phyloP scores from a whole-genome alignment of 2,797 vertebrate species.

The Sibirionetta formosa region DNA sequence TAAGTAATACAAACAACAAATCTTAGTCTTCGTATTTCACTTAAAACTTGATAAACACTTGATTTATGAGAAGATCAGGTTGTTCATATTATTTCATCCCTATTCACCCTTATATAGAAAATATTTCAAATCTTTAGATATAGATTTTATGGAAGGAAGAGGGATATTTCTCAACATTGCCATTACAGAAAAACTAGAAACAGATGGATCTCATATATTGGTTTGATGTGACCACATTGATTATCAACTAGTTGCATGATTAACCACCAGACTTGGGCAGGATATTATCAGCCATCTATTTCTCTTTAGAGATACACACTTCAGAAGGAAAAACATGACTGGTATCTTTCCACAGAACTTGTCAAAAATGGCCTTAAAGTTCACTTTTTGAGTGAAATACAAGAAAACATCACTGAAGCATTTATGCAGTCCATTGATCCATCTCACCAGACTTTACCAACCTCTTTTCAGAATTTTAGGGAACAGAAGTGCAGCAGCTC shows the following conservation, averaged over 20 bases:
- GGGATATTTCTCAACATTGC: background rate
- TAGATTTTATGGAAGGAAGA: background rate
- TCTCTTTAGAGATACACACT: background rate
- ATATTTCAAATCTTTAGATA: background rate
- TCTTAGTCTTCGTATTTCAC: background rate
- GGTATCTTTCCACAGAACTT: background rate
- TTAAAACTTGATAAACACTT: background rate
- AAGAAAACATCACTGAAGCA: background rate
- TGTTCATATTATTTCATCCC: background rate
- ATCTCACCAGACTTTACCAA: background rate
- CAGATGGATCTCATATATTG: background rate
- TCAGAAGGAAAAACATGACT: background rate
- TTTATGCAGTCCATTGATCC: background rate
- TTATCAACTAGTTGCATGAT: background rate
- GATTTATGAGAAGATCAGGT: background rate
- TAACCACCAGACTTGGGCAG: background rate
- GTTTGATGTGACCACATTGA: background rate
- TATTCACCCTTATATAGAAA: background rate
- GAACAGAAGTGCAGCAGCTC: background rate
- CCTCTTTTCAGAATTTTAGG: background rate
- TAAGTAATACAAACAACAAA: background rate
- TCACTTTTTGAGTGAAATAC: background rate
- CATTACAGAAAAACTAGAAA: slow-evolving; percentile 1
- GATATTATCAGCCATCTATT: background rate
- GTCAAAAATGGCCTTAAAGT: background rate